Evolutionary conservation across 2,888 invertebrate genomes (phyloP), one percentile per base, ranked within the genome.

Genomic region (Noctua janthe): DNA sequence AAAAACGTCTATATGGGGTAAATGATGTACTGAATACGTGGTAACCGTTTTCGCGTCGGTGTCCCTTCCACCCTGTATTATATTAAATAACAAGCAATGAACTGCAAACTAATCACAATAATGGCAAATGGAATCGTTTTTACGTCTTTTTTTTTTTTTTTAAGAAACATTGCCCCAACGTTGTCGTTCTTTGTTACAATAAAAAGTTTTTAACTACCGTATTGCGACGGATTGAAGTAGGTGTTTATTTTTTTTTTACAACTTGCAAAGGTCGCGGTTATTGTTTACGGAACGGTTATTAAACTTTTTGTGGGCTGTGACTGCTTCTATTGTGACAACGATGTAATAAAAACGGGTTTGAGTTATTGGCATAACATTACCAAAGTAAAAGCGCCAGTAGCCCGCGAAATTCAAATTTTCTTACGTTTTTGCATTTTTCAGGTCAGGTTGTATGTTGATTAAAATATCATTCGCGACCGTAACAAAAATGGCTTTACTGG

Each of bases 141-240:
- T 35, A 82, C 47, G 67, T 56, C 66, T n/a, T n/a, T n/a, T n/a
- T n/a, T n/a, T n/a, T n/a, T n/a, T n/a, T n/a, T n/a, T n/a, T n/a
- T n/a, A n/a, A n/a, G n/a, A n/a, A n/a, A n/a, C n/a, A n/a, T n/a
- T n/a, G n/a, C n/a, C n/a, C n/a, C n/a, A n/a, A n/a, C n/a, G n/a
- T n/a, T n/a, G n/a, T n/a, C n/a, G n/a, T n/a, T n/a, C n/a, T n/a
- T 35, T 70, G 29, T 81, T 47, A 62, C 59, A 13, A 29, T 76
- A 29, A 62, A 81, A 78, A 62, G 39, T 20, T 39, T 62, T 29
- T 59, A 54, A 69, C 51, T 39, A 54, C 67, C 35, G 51, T 62
- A 75, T 69, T 82, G 59, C 82, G 76, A 23, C 76, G 51, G n/a
- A 74, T 59, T 29, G 20, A 74, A 81, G 59, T 59, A 59, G 39